Conservation (phyloP, 2,113 vertebrate genomes). For the Alces alces region DNA sequence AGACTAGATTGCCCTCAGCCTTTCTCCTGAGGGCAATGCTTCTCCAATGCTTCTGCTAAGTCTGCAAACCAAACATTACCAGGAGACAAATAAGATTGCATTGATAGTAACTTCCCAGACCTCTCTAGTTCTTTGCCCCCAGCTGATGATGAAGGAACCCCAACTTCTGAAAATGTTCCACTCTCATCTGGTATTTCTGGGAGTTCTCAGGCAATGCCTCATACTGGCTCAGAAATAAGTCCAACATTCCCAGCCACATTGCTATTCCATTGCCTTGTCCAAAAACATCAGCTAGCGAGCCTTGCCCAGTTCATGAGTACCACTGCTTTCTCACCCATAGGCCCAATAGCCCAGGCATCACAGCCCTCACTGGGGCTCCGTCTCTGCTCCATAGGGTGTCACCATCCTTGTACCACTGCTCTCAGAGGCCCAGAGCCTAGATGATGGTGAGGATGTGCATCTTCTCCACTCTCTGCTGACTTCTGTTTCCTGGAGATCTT, state of each 20-base stretch:
- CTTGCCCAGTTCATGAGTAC: neutral
- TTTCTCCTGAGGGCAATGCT: conserved; percentile 11
- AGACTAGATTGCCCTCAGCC: neutral
- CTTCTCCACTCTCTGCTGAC: neutral
- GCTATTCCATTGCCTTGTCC: neutral
- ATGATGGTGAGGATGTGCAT: too few species aligned
- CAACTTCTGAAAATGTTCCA: neutral
- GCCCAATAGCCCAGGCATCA: neutral
- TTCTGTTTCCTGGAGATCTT: neutral
- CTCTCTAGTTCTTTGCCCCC: neutral
- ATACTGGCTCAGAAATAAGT: neutral
- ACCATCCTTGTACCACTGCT: neutral
- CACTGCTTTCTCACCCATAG: neutral
- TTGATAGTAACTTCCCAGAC: neutral
- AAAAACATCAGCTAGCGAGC: neutral
- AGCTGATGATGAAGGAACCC: neutral
- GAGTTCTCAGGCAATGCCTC: neutral
- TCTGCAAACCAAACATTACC: neutral
- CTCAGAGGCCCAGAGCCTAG: neutral
- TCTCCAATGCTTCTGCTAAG: neutral
- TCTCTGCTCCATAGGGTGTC: neutral
- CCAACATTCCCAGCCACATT: neutral
- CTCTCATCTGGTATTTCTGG: neutral
- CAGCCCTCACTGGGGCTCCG: too few species aligned
- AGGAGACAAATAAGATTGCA: neutral